Base-by-base conservation (phyloP, 1,140 invertebrate genomes). In the Mya arenaria region DNA sequence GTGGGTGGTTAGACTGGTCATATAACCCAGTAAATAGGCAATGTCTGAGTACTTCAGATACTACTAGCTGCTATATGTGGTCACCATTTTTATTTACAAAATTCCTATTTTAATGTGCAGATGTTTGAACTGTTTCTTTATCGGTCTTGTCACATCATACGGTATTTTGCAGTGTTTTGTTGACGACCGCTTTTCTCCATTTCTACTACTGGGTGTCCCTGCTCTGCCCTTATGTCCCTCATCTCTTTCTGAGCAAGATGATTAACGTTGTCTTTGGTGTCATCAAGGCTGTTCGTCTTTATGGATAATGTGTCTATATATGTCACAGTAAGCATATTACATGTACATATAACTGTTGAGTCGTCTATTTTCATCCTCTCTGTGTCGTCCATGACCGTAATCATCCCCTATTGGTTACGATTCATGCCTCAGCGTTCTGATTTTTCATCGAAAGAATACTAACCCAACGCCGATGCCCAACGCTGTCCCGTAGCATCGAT, bases 401-500 rank as follows among this genome's bases (percentile, higher is more conserved):
- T 19, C 19, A 13, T 19, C 10, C 10, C 41, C 19, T 48, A 13
- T 48, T 10, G 41, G 41, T 48, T 13, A 48, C 41, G 41, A 48
- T 19, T 48, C 19, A 48, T 10, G 10, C 10, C 41, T 48, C 41
- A 13, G 41, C 41, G 19, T 48, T 19, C 19, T 19, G 10, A 48
- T 48, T 48, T 19, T 10, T 48, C 10, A 13, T 48, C 41, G 19
- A 48, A 48, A 48, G 10, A 13, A 48, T 48, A 48, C 19, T 19
- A 10, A 48, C 10, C 41, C 19, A 48, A 48, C 41, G 41, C 41
- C 19, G 10, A 10, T 48, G 41, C 41, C 41, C 41, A 68, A 19
- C 65, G 36, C 10, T 68, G 65, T 23, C 65, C 6, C 19, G 30
- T 37, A n/a, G 65, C 65, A 68, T 68, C 36, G 37, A 41, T n/a